Evolutionary conservation across 2,113 vertebrate genomes (phyloP), one percentile per base, ranked within the genome.

Genomic region (Dolichallabes microphthalmus): DNA sequence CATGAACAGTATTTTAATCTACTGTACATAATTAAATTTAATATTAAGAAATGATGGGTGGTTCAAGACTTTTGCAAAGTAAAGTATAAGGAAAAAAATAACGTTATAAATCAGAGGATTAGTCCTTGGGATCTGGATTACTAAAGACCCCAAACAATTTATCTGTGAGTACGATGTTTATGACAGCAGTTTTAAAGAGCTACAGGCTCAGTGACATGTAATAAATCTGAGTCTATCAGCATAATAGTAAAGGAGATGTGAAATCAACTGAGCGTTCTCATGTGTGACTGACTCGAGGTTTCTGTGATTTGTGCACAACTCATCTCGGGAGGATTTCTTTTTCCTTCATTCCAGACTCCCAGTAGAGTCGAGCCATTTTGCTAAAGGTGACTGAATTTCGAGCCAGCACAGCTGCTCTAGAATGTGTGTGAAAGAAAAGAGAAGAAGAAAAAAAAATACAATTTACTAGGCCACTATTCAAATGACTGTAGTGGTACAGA

Each of bases 381-480:
- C 61, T 55, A 87, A 87, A 85, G 74, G 15, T 64, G 76, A 83
- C 83, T 87, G 60, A 68, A 45, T 71, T 50, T 64, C 15, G 52
- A 76, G 80, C 58, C 50, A 85, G 57, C 83, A 85, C 82, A 87
- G 45, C 86, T 87, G 86, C n/a, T 68, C 39, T 82, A 80, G 74
- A 61, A 15, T 55, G 66, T 17, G 64, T n/a, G 52, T 55, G 52
- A 76, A 4, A 19, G 50, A 75, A 68, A 64, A 11, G 12, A 6
- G 27, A 20, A 74, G 71, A 45, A 1, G 22, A 13, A 57, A 57
- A 20, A 57, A 1, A 73, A 27, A 25, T 10, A 71, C 1, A n/a
- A 25, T 4, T n/a, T 52, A 52, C 14, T 77, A 30, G 10, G 74
- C 55, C 52, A 45, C 13, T 52, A 53, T 76, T 55, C 2, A 76